Evolutionary conservation across 2,888 invertebrate genomes (phyloP).

Genomic region (Physocephala rufipes): DNA sequence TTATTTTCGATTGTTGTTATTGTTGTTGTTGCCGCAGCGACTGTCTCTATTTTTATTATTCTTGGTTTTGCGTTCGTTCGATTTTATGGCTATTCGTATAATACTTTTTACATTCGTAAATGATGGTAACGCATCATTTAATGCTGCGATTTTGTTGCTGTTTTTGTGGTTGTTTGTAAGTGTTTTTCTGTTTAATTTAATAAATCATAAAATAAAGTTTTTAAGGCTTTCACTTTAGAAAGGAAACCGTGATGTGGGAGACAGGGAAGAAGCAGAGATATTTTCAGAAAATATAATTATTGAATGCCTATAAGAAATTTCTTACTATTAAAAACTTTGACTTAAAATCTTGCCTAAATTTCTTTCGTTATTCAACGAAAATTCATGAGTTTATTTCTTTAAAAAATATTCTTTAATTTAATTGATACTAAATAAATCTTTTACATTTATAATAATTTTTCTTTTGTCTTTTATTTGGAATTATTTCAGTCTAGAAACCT

Average conservation of each 20-base stretch:
- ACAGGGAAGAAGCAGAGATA: neutral
- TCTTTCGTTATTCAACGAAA: neutral
- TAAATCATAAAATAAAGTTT: constrained; percentile 25
- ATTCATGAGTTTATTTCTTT: too few species aligned
- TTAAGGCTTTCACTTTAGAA: neutral
- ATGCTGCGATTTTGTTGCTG: constrained; percentile 18
- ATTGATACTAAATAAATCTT: neutral
- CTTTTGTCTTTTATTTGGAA: neutral
- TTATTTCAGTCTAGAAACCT: constrained; percentile 40
- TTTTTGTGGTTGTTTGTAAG: neutral
- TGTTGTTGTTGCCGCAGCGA: too few species aligned
- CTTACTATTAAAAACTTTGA: neutral
- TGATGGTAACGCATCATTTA: constrained; percentile 34
- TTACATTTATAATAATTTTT: neutral
- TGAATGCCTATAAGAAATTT: neutral
- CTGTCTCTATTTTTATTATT: neutral
- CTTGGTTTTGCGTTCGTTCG: neutral
- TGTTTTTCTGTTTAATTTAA: neutral
- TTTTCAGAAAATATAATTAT: neutral
- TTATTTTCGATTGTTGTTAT: neutral
- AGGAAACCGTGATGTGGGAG: too few species aligned
- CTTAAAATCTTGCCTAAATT: neutral
- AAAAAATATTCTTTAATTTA: too few species aligned
- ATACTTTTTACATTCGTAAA: constrained; percentile 34
- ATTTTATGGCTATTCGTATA: constrained; percentile 20